Evolutionary conservation across 2,888 invertebrate genomes (phyloP).

Genomic region (Scaptomyza polygonia): DNA sequence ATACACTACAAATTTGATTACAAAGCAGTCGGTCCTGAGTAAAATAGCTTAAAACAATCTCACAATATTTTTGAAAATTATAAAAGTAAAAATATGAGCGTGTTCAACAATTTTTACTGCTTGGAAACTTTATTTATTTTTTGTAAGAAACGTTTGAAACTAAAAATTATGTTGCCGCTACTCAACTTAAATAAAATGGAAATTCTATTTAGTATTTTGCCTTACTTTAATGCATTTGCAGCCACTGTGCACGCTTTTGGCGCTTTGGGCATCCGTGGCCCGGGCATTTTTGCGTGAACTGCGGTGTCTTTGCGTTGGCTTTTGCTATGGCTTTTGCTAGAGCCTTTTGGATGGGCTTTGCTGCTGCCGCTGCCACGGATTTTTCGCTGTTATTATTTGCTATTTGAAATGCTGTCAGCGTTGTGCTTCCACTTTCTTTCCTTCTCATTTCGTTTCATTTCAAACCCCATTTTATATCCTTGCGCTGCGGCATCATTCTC

Average conservation of each 20-base stretch:
- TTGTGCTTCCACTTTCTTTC: conserved; percentile 5
- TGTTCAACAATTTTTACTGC: too few species aligned
- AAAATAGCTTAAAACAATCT: too few species aligned
- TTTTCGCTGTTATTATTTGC: conserved; percentile 50
- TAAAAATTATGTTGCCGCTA: not conserved
- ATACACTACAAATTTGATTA: too few species aligned
- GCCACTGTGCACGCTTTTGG: conserved; percentile 35
- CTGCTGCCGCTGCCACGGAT: conserved; percentile 19
- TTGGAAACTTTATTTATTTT: too few species aligned
- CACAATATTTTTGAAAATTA: too few species aligned
- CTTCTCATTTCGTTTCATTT: too few species aligned
- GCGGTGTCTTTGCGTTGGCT: conserved; percentile 4
- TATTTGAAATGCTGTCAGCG: conserved; percentile 74
- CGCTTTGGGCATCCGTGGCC: conserved; percentile 8
- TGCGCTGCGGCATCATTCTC: conserved; percentile 2
- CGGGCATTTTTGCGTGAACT: conserved; percentile 11
- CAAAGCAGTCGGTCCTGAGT: too few species aligned
- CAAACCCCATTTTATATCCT: not conserved
- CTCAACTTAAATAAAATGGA: not conserved
- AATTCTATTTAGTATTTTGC: not conserved
- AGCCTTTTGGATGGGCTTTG: not conserved
- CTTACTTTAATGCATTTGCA: not conserved
- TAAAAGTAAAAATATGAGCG: too few species aligned
- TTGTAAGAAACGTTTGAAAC: not conserved
- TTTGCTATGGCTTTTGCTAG: not conserved